Conservation (phyloP, 2,113 vertebrate species). For the Otolemur garnettii region DNA sequence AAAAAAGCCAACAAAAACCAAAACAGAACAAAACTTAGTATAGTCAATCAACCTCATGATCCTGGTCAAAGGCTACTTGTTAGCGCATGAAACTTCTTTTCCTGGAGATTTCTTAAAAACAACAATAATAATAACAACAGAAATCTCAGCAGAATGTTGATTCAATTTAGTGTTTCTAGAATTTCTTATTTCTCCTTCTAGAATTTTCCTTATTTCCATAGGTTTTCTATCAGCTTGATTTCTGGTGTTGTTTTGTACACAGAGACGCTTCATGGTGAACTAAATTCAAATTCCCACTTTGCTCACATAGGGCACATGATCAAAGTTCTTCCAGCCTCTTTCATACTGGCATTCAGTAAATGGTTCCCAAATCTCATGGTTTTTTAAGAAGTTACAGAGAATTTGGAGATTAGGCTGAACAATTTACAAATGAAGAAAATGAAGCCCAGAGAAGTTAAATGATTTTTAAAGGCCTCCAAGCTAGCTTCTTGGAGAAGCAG, state of each 20-base stretch:
- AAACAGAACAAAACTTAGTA: not conserved
- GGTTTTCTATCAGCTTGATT: not conserved
- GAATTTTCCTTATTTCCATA: not conserved
- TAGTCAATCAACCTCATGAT: not conserved
- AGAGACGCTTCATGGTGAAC: not conserved
- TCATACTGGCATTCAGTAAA: not conserved
- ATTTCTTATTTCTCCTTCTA: not conserved
- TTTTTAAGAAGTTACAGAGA: not conserved
- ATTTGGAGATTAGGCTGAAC: constrained; percentile 23
- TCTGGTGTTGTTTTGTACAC: not conserved
- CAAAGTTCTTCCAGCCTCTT: not conserved
- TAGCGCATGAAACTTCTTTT: not conserved
- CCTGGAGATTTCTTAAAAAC: not conserved
- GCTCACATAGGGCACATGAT: not conserved
- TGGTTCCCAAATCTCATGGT: not conserved
- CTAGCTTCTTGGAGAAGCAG: not conserved
- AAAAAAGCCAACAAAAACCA: not conserved
- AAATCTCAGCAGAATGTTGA: not conserved
- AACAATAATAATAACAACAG: not conserved
- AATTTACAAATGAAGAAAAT: constrained; percentile 35
- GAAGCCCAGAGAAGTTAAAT: not conserved
- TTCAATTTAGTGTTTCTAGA: not conserved
- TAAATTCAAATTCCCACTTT: not conserved
- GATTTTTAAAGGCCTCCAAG: not conserved
- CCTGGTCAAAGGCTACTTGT: not conserved